Percentiles rank a stretch among this genome's conserved stretches.
Conservation (phyloP, 2,113 vertebrate species). For the Heterotis niloticus region DNA sequence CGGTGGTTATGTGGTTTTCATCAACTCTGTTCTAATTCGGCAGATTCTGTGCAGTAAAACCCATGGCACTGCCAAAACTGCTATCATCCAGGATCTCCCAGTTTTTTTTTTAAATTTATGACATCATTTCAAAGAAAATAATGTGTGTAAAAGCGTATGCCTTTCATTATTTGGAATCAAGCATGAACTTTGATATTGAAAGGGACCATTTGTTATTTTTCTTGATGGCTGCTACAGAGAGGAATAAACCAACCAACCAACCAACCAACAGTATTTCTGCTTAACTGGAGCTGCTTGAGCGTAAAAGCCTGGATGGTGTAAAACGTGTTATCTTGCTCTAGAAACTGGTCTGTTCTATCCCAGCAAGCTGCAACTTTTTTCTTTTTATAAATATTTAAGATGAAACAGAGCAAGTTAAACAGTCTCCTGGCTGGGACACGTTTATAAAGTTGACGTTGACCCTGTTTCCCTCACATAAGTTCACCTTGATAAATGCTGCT, state of each 20-base stretch:
- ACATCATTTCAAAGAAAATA: background rate
- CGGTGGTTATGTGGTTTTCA: constrained; percentile 17
- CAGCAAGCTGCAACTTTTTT: constrained; percentile 23
- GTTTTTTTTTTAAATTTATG: background rate
- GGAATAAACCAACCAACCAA: background rate
- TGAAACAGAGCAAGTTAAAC: constrained; percentile 25
- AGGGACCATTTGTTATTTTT: background rate
- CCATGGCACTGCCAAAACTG: background rate
- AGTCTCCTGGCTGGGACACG: constrained; percentile 38
- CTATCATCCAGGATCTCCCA: background rate
- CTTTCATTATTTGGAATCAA: too few relatives aligned
- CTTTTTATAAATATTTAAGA: constrained; percentile 33
- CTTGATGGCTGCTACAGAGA: background rate
- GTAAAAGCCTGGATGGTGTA: background rate
- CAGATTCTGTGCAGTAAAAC: background rate
- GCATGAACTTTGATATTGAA: too few relatives aligned
- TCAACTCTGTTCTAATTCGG: background rate
- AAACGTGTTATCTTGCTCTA: background rate
- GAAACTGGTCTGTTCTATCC: constrained; percentile 29
- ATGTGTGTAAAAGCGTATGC: background rate
- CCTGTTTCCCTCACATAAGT: constrained; percentile 25
- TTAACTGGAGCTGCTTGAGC: background rate
- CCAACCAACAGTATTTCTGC: too few relatives aligned
- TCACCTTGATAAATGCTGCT: constrained; percentile 18
- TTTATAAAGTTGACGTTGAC: constrained; percentile 43